Conservation (phyloP, 1,140 invertebrate species). For the Lasioglossum baleicum region DNA sequence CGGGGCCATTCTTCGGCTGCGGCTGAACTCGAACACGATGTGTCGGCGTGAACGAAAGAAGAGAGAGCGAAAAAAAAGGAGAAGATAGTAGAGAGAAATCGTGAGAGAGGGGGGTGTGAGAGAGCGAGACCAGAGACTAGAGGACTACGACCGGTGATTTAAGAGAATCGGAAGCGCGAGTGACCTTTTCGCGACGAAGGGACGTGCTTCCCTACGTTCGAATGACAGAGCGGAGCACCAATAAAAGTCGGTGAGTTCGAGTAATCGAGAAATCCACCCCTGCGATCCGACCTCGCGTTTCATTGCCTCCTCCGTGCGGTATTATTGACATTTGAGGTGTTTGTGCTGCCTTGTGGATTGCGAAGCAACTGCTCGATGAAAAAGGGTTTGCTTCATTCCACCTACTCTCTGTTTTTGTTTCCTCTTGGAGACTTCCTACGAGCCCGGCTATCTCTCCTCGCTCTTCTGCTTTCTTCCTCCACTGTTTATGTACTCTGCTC, state of each 20-base stretch:
- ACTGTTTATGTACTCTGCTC: too few species aligned
- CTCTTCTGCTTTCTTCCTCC: not conserved
- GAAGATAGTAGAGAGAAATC: not conserved
- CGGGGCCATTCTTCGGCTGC: constrained; percentile 23
- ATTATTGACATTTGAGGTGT: constrained; percentile 10
- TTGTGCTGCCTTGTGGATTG: constrained; percentile 9
- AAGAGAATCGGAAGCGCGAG: constrained; percentile 5
- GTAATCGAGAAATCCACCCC: constrained; percentile 16
- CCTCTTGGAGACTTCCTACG: not conserved
- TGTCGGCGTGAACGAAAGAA: not conserved
- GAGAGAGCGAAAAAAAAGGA: too few species aligned
- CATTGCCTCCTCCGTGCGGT: not conserved
- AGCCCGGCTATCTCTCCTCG: not conserved
- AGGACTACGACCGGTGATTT: constrained; percentile 15
- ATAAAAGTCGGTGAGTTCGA: constrained; percentile 31
- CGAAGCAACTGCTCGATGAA: not conserved
- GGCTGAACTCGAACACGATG: constrained; percentile 30
- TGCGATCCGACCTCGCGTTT: constrained; percentile 1
- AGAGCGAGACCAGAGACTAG: too few species aligned
- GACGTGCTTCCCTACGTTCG: not conserved
- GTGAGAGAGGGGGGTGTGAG: too few species aligned
- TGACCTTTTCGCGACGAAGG: constrained; percentile 17
- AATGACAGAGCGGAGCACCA: constrained; percentile 3
- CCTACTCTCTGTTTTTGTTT: not conserved
- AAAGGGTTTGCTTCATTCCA: not conserved